A percentile compares a stretch with the other conserved stretches of the same genome.
Conservation (phyloP, 2,113 vertebrate species). For the Psophia crepitans region DNA sequence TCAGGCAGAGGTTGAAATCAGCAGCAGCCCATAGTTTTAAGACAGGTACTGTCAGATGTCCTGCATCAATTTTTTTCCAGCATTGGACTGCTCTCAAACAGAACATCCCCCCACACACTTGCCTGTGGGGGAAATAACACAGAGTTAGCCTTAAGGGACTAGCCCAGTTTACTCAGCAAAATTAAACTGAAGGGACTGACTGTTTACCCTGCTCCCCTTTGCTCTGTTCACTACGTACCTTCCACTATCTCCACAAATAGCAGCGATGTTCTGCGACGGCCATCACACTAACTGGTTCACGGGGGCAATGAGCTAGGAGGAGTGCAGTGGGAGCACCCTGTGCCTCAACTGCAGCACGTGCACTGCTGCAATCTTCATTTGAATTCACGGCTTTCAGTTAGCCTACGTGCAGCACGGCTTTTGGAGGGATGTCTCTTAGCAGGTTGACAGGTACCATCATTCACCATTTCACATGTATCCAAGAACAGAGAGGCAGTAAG, state of each 20-base stretch:
- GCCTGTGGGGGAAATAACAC: not conserved
- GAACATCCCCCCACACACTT: not conserved
- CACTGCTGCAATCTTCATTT: no score
- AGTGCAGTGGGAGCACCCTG: accelerated
- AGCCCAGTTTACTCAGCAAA: not conserved
- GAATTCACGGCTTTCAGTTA: not conserved
- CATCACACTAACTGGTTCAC: accelerated
- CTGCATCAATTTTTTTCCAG: not conserved
- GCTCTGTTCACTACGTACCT: not conserved
- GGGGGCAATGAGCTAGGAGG: not conserved
- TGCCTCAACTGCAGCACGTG: not conserved
- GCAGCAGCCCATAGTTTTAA: not conserved
- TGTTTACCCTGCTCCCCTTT: not conserved
- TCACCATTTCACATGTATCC: not conserved
- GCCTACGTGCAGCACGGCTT: accelerated
- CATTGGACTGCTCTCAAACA: not conserved
- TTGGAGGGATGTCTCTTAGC: not conserved
- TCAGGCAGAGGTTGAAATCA: not conserved
- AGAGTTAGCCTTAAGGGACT: not conserved
- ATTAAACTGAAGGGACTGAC: not conserved
- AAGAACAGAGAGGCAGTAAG: not conserved
- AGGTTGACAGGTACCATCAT: not conserved
- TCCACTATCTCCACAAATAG: accelerated
- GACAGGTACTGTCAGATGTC: not conserved
- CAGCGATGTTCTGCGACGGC: accelerated